phyloP scores from a whole-genome alignment of 35 echinoderm and acorn worm genomes.

The Diadema setosum region DNA sequence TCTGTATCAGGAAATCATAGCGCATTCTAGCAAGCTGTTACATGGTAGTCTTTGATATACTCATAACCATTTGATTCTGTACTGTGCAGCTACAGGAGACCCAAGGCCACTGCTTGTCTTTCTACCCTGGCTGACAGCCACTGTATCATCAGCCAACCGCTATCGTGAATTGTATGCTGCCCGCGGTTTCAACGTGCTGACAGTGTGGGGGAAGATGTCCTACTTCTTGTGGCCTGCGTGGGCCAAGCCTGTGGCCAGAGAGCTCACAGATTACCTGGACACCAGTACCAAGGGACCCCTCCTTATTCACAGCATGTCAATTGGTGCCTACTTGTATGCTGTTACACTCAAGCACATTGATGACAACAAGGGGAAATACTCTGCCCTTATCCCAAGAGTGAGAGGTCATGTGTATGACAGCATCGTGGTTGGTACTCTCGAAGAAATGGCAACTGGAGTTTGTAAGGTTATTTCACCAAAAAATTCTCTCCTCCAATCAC shows the following conservation, averaged over 20 bases:
- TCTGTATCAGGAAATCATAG: background rate
- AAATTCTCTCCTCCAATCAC: background rate
- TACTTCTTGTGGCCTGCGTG: constrained; percentile 53
- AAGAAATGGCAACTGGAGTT: constrained; percentile 34
- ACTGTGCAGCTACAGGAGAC: background rate
- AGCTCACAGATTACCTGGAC: constrained; percentile 13
- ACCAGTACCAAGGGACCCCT: background rate
- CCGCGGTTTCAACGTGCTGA: constrained; percentile 73
- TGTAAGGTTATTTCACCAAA: background rate
- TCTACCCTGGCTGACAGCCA: constrained; percentile 32
- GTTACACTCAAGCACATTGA: background rate
- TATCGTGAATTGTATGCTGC: constrained; percentile 50
- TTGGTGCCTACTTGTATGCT: constrained; percentile 59
- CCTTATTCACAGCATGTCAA: constrained; percentile 62
- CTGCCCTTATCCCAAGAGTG: background rate
- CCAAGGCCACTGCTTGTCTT: background rate
- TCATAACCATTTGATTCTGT: background rate
- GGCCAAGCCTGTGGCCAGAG: constrained; percentile 15
- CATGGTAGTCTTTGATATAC: background rate
- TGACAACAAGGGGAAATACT: background rate
- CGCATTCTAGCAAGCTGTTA: background rate
- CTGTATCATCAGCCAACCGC: background rate
- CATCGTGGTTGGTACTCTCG: constrained; percentile 41
- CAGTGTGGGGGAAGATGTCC: background rate
- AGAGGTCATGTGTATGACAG: constrained; percentile 68